phyloP scores from a whole-genome alignment of 2,888 invertebrate genomes.

The Chrysolina oricalcia region DNA sequence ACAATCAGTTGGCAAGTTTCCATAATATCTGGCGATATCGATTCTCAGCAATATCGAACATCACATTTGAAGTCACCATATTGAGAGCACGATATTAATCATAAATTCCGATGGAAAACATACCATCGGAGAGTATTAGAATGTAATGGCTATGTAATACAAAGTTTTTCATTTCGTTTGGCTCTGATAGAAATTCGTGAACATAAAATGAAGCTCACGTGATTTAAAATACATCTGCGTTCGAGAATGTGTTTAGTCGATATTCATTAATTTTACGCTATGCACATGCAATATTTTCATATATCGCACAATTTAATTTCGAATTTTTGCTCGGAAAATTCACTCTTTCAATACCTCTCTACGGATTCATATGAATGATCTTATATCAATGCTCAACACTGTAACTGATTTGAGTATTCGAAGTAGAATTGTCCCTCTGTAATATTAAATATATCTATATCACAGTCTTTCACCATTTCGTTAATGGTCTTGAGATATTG shows the following conservation, averaged over 20 bases:
- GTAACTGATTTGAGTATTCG: too few species aligned
- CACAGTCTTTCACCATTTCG: too few species aligned
- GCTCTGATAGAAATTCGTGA: not conserved
- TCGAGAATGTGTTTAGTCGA: not conserved
- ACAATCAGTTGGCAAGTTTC: conserved; percentile 33
- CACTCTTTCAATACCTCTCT: too few species aligned
- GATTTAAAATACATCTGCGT: not conserved
- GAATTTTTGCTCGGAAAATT: too few species aligned
- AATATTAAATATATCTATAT: too few species aligned
- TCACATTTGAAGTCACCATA: conserved; percentile 10
- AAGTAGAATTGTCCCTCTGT: too few species aligned
- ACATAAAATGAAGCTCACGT: not conserved
- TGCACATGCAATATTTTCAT: too few species aligned
- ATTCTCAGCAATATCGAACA: conserved; percentile 23
- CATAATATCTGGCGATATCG: conserved; percentile 33
- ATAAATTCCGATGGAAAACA: not conserved
- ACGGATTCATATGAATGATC: too few species aligned
- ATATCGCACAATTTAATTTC: too few species aligned
- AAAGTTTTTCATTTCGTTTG: not conserved
- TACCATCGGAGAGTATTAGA: not conserved
- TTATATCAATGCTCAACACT: too few species aligned
- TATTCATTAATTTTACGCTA: not conserved
- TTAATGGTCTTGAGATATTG: too few species aligned
- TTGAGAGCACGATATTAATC: not conserved
- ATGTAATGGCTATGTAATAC: not conserved